phyloP scores from a whole-genome alignment of 2,113 vertebrate genomes.

The Aphyosemion australe region DNA sequence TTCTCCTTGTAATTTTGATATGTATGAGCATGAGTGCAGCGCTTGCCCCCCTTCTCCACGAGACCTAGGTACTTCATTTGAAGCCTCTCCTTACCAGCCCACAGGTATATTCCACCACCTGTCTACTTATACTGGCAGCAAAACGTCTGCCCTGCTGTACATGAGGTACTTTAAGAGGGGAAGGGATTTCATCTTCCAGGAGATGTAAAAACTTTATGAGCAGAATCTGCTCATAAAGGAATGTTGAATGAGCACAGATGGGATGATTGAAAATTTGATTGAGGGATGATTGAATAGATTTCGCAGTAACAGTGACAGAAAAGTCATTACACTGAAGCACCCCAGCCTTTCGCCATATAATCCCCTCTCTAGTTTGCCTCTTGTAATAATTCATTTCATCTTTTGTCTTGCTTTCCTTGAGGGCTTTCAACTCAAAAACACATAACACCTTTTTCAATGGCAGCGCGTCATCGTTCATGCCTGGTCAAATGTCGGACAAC shows the following conservation, averaged over 20 bases:
- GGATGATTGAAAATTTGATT: constrained; percentile 51
- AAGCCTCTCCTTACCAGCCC: constrained; percentile 40
- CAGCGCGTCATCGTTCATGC: constrained; percentile 13
- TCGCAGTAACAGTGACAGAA: constrained; percentile 4
- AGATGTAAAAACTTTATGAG: constrained; percentile 39
- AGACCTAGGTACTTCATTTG: constrained; percentile 57
- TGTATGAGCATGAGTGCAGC: constrained; percentile 64
- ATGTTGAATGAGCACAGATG: constrained; percentile 51
- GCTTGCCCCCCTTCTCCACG: constrained; percentile 39
- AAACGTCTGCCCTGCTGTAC: constrained; percentile 8
- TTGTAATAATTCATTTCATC: constrained; percentile 28
- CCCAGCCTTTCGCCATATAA: background rate
- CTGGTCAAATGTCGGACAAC: constrained; percentile 32
- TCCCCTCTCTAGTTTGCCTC: constrained; percentile 24
- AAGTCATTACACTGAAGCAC: constrained; percentile 9
- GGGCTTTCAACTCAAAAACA: constrained; percentile 35
- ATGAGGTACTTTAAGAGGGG: constrained; percentile 10
- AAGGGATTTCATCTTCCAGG: constrained; percentile 31
- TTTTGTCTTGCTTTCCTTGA: constrained; percentile 14
- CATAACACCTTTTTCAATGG: constrained; percentile 10
- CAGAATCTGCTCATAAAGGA: constrained; percentile 45
- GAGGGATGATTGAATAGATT: constrained; percentile 39
- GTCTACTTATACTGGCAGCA: constrained; percentile 16
- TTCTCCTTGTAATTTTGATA: constrained; percentile 69
- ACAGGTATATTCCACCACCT: constrained; percentile 38